phyloP scores from a whole-genome alignment of 2,113 vertebrate species.

The Meles meles region DNA sequence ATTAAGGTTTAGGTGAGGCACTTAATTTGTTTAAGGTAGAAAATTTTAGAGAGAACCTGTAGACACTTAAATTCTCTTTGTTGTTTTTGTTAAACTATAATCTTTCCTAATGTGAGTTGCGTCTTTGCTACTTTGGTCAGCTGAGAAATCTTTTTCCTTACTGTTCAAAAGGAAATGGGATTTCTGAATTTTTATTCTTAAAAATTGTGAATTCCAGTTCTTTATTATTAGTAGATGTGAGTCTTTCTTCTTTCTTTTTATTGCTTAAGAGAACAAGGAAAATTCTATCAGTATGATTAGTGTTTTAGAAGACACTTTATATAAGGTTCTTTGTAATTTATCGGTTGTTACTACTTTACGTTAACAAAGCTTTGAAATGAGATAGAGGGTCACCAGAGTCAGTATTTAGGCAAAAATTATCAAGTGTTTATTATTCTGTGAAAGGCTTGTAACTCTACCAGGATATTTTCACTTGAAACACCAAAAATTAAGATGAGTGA shows the following conservation, averaged over 20 bases:
- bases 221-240: constrained; percentile 13
- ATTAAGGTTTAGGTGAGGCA: not conserved
- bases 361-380: not conserved
- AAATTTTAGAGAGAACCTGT: not conserved
- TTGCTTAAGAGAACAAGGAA: constrained; percentile 27
- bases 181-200: constrained; percentile 57
- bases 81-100: constrained; percentile 8
- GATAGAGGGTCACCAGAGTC: not conserved
- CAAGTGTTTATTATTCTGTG: not conserved
- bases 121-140: constrained; percentile 40
- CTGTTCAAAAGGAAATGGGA: constrained; percentile 53
- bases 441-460: not conserved
- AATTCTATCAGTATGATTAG: not conserved
- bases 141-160: constrained; percentile 39
- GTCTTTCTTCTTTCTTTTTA: not conserved
- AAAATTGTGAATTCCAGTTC: not conserved
- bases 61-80: constrained; percentile 7
- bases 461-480: not conserved
- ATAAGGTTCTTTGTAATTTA: not conserved
- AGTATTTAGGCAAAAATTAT: not conserved
- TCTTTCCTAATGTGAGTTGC: not conserved
- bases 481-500: not conserved
- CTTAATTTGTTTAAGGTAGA: not conserved
- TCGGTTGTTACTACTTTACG: not conserved
- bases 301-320: constrained; percentile 1